Evolutionary conservation across 2,888 invertebrate genomes (phyloP), one percentile per base, ranked within the genome.

Genomic region (Drosophila leonis): DNA sequence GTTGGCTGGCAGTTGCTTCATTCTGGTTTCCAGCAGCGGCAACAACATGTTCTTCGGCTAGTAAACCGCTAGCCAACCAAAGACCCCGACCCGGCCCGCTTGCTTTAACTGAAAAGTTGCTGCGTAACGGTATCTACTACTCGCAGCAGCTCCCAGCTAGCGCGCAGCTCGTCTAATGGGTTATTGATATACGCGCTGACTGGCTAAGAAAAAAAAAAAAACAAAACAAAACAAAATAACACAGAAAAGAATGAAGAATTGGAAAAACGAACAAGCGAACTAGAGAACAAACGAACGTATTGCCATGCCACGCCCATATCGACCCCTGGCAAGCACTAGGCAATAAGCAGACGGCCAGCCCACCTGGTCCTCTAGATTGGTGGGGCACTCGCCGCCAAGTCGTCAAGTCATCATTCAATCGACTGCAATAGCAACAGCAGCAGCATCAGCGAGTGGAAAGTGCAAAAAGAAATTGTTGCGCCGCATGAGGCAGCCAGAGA

Each of bases 101-200:
- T 48, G 48, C 68, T 27, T 46, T 13, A 46, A 13, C 51, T 64
- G 66, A 70, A 79, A 82, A 80, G 76, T 83, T 76, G 83, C 90
- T 90, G 90, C 90, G 85, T 86, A 86, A 86, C 90, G 85, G 90
- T 90, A 86, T 78, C 78, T 78, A 75, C 88, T 83, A 80, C 77
- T 79, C 54, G 55, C 52, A 39, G 51, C 67, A 48, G 52, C 49
- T 49, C 55, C 55, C 55, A 39, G 39, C 55, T 44, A 56, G 56
- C 51, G 37, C 29, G 35, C 37, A 65, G 64, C 64, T 72, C 69
- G 75, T 78, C 66, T 80, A 77, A 81, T 86, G 86, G 83, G 78
- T 73, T 83, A 83, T 81, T 81, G 87, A 81, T 83, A 83, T 78
- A 81, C 66, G 78, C 80, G 76, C 71, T 61, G 75, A 44, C 65